Base-by-base conservation (phyloP, 2,113 vertebrate genomes). In the Tamias sibiricus region DNA sequence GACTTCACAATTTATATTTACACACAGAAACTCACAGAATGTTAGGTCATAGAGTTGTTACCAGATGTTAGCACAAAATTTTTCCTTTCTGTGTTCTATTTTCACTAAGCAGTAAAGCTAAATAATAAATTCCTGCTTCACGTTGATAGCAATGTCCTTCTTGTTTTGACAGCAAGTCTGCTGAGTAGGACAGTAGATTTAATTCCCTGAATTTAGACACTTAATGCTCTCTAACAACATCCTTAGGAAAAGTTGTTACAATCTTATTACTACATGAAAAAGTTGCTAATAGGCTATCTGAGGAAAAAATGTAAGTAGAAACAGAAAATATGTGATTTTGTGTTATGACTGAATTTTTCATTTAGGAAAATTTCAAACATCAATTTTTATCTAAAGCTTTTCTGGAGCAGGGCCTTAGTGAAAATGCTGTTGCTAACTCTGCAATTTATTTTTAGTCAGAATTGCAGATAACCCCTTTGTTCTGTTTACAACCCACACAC, bases 401-500 rank as follows among this genome's bases (percentile, higher is more conserved):
- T 64, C 69, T 95, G 86, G 83, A 97, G 44, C 68, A 44, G 32
- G 6, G 87, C 94, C 54, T 76, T 72, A 17, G 74, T 97, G 64
- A 97, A 92, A 97, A 95, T 19, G n/a, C 16, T 95, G 81, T 96
- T 94, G 94, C 80, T 97, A 97, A 95, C 92, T 95, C 91, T 87
- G 44, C 42, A 3, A 93, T 86, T 74, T 98, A 97, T 97, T 98
- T 98, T 96, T 96, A 98, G 95, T 54, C 81, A 57, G 91, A 94
- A 95, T 94, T 96, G 57, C 83, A 93, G 94, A 92, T 96, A 90
- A 98, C 90, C 93, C 74, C 74, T 94, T 97, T 98, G 96, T 98
- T 98, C 94, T 97, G 93, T 97, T 95, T 97, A 96, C 91, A 97
- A 62, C 97, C 95, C 95, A 96, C 96, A 92, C 64, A 90, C 93